Base-by-base conservation (phyloP, 2,113 vertebrate species). In the Recurvirostra avosetta region DNA sequence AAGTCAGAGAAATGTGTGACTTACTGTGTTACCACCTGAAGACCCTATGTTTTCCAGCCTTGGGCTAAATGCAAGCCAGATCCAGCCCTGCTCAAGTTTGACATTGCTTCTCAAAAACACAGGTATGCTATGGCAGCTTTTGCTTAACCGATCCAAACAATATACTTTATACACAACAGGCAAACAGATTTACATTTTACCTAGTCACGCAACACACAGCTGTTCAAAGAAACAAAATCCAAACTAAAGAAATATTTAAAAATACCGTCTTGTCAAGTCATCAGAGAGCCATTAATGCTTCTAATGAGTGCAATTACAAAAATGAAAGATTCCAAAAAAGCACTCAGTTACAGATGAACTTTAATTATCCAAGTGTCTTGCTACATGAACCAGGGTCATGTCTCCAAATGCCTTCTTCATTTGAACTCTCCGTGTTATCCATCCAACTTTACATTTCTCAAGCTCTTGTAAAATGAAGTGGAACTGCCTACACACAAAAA, bases 21-120 rank as follows among this genome's bases (percentile, higher is more conserved):
- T 95, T 94, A 19, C 38, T 90, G 45, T n/a, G 25, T 76, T 94
- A 91, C 92, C 92, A 95, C 84, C 95, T 91, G 84, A 94, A 96
- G 94, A 91, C 87, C 89, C 71, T 80, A n/a, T 63, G 89, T 88
- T 95, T 96, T 95, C 63, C 91, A 83, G 89, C 96, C 89, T 77
- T 76, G 77, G 93, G 94, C 95, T 94, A 97, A 90, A 79, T 88
- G 55, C 92, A 92, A 97, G 83, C 87, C 87, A 80, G 87, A 92
- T 92, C 92, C 81, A 90, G 93, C 81, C 94, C 93, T 15, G 80
- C 81, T 96, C 71, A 90, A 62, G 74, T 79, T 87, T 43, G 92
- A 92, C 93, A 80, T 1, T 86, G 94, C 71, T 94, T 73, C 93
- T 91, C 80, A 66, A 90, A 95, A 81, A 95, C 91, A 75, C 89